Conservation (phyloP, 2,113 vertebrate genomes). For the Cettia cetti region DNA sequence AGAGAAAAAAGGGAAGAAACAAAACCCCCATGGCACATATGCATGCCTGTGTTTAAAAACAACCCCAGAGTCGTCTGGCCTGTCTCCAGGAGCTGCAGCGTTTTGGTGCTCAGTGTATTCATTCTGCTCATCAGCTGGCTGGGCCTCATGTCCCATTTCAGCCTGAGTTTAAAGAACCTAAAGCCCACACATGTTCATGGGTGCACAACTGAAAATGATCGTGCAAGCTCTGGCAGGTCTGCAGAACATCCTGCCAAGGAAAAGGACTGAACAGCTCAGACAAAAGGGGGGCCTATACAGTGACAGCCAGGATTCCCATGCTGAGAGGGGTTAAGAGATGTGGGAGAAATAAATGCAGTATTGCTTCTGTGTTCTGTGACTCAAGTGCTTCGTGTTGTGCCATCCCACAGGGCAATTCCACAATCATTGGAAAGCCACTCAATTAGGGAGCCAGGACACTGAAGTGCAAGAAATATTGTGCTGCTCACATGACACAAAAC, state of each 20-base stretch:
- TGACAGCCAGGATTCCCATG: background rate
- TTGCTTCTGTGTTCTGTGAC: background rate
- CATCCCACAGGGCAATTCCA: background rate
- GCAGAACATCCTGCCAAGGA: background rate
- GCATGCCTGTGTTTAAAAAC: background rate
- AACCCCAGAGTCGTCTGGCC: background rate
- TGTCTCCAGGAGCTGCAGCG: background rate
- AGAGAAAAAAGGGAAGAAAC: background rate
- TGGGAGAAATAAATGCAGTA: background rate
- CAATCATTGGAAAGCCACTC: background rate
- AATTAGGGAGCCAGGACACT: background rate
- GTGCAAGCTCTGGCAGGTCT: background rate
- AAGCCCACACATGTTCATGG: background rate
- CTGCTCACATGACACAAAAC: background rate
- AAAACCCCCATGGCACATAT: background rate
- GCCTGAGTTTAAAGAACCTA: background rate
- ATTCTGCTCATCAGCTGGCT: background rate
- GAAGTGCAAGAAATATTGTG: rapidly evolving
- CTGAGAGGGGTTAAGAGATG: background rate
- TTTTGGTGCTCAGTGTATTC: background rate
- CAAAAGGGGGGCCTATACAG: background rate
- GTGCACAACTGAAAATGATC: background rate
- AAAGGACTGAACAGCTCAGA: background rate
- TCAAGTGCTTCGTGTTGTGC: background rate
- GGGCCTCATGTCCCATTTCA: background rate